Evolutionary conservation across 2,113 vertebrate species (phyloP).

Genomic region (Clarias macrocephalus): DNA sequence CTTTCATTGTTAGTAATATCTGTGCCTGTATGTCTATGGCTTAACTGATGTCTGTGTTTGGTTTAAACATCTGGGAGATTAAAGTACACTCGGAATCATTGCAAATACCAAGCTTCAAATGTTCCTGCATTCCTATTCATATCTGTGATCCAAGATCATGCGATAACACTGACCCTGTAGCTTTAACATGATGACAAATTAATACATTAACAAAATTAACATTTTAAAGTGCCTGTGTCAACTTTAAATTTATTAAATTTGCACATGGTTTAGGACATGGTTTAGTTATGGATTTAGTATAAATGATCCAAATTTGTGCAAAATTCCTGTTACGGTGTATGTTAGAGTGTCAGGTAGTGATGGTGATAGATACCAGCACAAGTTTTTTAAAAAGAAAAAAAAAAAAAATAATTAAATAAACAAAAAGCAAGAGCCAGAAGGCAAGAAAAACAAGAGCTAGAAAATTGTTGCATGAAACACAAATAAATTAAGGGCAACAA

Average conservation of each 20-base stretch:
- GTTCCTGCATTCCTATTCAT: slow-evolving; percentile 9
- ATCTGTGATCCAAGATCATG: background rate
- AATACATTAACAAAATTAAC: background rate
- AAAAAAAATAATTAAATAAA: too few relatives aligned
- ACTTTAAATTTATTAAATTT: background rate
- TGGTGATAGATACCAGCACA: background rate
- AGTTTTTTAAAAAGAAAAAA: too few relatives aligned
- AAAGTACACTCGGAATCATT: slow-evolving; percentile 16
- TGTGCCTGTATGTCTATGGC: slow-evolving; percentile 6
- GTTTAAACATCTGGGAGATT: slow-evolving; percentile 24
- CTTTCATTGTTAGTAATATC: background rate
- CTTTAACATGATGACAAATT: slow-evolving; percentile 1
- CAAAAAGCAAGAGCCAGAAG: background rate
- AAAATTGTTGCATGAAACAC: background rate
- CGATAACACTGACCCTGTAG: background rate
- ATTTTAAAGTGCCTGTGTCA: background rate
- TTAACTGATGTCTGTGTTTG: slow-evolving; percentile 24
- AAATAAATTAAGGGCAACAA: background rate
- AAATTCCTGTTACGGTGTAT: background rate
- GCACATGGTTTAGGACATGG: background rate
- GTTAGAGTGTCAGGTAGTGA: background rate
- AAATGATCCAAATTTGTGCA: background rate
- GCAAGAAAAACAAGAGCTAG: background rate
- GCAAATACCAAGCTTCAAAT: slow-evolving; percentile 13
- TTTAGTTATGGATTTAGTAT: too few relatives aligned